Percentiles rank a stretch among this genome's conserved stretches.
Evolutionary conservation across 2,113 vertebrate genomes (phyloP).

Genomic region (Chaetodon auriga): DNA sequence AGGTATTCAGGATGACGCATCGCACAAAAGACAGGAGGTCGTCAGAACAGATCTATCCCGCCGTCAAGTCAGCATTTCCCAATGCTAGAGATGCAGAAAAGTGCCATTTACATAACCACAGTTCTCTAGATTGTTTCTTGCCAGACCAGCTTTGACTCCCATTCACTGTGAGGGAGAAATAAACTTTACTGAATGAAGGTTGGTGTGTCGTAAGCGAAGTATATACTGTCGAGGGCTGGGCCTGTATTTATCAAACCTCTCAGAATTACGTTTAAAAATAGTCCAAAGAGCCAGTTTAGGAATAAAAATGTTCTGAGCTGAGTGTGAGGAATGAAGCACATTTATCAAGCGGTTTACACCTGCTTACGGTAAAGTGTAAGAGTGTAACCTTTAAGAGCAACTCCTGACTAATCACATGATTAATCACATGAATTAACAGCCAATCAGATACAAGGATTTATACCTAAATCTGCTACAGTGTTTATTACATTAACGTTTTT

Average conservation of each 20-base stretch:
- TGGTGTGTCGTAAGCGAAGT: neutral
- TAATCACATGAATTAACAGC: too few relatives aligned
- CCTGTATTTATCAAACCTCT: slow-evolving; percentile 2
- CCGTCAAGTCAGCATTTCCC: neutral
- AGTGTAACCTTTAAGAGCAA: neutral
- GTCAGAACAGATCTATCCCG: slow-evolving; percentile 1
- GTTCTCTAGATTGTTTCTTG: slow-evolving; percentile 11
- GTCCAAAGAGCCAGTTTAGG: neutral
- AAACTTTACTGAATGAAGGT: neutral
- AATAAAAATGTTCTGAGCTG: neutral
- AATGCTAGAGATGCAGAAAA: neutral
- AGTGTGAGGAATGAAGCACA: neutral
- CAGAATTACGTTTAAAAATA: neutral
- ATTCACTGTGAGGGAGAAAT: neutral
- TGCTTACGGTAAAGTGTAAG: neutral
- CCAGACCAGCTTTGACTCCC: neutral
- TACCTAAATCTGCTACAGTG: too few relatives aligned
- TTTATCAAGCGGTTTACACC: neutral
- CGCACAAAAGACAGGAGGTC: neutral
- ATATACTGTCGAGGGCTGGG: neutral
- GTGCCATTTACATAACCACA: neutral
- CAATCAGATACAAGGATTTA: too few relatives aligned
- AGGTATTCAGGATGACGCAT: slow-evolving; percentile 2
- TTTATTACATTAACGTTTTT: too few relatives aligned
- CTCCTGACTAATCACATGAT: neutral